Conservation (phyloP, 2,113 vertebrate genomes). For the Rhinopithecus roxellana region DNA sequence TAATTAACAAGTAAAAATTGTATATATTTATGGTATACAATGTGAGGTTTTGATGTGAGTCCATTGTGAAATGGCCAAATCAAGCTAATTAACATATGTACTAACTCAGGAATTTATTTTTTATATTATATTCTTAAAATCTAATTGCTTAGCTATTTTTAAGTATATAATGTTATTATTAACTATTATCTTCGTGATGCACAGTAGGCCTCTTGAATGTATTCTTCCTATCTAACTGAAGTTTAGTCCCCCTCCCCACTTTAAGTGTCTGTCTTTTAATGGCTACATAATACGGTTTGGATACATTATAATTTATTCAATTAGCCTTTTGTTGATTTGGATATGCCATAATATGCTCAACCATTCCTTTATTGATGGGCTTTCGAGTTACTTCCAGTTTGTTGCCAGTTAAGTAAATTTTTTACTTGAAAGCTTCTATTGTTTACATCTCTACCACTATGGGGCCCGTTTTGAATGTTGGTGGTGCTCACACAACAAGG, state of each 20-base stretch:
- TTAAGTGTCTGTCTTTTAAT: not conserved
- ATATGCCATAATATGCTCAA: not conserved
- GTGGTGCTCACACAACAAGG: not conserved
- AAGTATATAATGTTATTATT: not conserved
- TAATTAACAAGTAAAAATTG: not conserved
- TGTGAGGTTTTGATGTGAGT: not conserved
- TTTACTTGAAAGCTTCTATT: not conserved
- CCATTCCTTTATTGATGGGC: conserved; percentile 1
- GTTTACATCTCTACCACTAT: not conserved
- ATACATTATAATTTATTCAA: not conserved
- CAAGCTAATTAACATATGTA: not conserved
- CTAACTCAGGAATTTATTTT: not conserved
- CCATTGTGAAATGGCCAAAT: not conserved
- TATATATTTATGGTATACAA: not conserved
- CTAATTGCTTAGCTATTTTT: not conserved
- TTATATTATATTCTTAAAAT: not conserved
- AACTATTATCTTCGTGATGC: not conserved
- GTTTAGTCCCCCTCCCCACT: not conserved
- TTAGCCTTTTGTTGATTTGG: conserved; percentile 11
- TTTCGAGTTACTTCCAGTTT: not conserved
- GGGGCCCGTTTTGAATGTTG: not conserved
- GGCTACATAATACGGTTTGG: not conserved
- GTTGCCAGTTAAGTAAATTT: conserved; percentile 2
- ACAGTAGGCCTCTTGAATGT: not conserved
- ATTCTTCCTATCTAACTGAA: not conserved